Evolutionary conservation across 1,140 invertebrate species (phyloP).

Genomic region (Monomorium pharaonis): DNA sequence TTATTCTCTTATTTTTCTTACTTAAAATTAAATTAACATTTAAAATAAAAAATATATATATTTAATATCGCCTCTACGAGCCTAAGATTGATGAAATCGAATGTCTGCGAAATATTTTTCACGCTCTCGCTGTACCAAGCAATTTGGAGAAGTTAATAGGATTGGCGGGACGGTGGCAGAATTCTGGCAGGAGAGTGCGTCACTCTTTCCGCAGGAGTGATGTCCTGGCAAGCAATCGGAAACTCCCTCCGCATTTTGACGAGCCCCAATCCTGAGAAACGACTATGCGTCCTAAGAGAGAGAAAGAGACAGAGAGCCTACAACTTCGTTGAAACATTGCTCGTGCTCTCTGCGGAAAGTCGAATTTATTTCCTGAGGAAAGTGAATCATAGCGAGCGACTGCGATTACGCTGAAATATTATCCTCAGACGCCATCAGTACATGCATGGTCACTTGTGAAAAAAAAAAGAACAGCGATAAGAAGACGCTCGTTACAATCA

Average conservation of each 20-base stretch:
- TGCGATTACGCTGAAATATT: conserved; percentile 30
- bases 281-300: conserved; percentile 1
- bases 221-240: conserved; percentile 58
- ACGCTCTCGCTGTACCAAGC: conserved; percentile 32
- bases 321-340: conserved; percentile 21
- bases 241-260: conserved; percentile 31
- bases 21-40: background rate
- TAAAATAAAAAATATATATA: background rate
- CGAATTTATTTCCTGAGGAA: conserved; percentile 52
- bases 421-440: background rate
- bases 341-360: background rate
- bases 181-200: conserved; percentile 17
- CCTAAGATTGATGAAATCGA: conserved; percentile 29
- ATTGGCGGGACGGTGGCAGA: conserved; percentile 28
- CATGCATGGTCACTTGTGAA: background rate
- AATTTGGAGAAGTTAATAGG: conserved; percentile 38
- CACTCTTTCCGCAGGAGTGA: conserved; percentile 29
- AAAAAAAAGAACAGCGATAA: background rate
- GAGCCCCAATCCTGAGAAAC: conserved; percentile 51
- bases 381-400: conserved; percentile 31
- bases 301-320: background rate
- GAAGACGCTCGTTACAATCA: background rate
- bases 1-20: background rate
- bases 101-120: conserved; percentile 14
- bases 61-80: too few species aligned